A percentile compares a stretch with the other conserved stretches of the same genome.
These are phyloP conservation scores for Oligia fasciuncula DNA, from an alignment of 2,888 invertebrate genomes.

Conservation along the genomic window DNA sequence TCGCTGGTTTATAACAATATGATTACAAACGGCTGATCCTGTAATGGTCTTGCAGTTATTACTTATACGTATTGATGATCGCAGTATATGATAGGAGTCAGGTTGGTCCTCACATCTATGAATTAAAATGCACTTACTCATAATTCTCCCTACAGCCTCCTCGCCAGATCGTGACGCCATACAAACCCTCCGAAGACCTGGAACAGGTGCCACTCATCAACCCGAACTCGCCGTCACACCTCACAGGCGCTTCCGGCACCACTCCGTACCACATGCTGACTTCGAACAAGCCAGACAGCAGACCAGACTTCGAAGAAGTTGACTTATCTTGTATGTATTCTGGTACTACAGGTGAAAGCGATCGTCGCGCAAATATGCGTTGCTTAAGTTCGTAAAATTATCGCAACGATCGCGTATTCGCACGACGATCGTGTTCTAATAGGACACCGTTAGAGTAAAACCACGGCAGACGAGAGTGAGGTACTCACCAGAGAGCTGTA, in stretches of 20 bases:
- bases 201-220: slow-evolving; percentile 92
- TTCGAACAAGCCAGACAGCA: slow-evolving; percentile 56
- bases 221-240: slow-evolving; percentile 88
- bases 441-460: not conserved
- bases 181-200: slow-evolving; percentile 96
- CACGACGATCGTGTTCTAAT: not conserved
- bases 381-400: not conserved
- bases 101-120: not conserved
- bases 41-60: not conserved
- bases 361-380: not conserved
- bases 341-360: not conserved
- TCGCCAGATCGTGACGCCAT: slow-evolving; percentile 96
- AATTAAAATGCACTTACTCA: not conserved
- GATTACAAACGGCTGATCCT: not conserved
- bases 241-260: slow-evolving; percentile 77
- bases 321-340: slow-evolving; percentile 35
- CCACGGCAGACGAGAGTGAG: not conserved
- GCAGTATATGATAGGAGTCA: not conserved
- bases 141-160: slow-evolving; percentile 93
- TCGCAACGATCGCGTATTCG: not conserved
- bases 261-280: slow-evolving; percentile 80
- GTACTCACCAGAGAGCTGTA: not conserved
- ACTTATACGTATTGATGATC: not conserved
- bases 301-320: slow-evolving; percentile 29
- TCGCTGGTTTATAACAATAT: not conserved